Evolutionary conservation across 2,888 invertebrate species (phyloP), one percentile per base, ranked within the genome.

Genomic region (Agriopis marginaria): DNA sequence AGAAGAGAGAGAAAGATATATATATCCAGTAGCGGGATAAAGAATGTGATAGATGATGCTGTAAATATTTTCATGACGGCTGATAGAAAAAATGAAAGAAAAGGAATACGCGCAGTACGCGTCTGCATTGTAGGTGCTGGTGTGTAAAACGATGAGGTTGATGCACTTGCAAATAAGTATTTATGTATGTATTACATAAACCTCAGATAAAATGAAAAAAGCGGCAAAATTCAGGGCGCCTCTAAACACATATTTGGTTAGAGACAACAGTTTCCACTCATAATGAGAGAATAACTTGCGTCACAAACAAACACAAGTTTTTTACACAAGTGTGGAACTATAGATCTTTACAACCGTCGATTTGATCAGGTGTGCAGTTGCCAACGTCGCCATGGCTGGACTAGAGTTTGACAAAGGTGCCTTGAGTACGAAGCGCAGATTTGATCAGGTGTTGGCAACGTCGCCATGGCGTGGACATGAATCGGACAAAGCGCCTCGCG

Each of bases 371-470:
- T 78, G 76, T 62, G 61, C 66, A 12, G 75, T 72, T 73, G 69
- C 70, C 55, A 73, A 66, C 71, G 65, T 66, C 63, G 65, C 44
- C 60, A 12, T 54, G 50, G 63, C 59, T 65, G 68, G 58, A 58
- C 58, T 23, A 32, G 5, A 32, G 45, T 58, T 58, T 45, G 58
- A 58, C 58, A 58, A 58, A 58, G 45, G 45, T 58, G 58, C 32
- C 58, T 47, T 47, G 32, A 45, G 23, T 58, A 12, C 10, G 42
- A 6, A 44, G 44, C 42, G 51, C n/a, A 51, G 60, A 75, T 79
- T 80, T 79, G 79, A 75, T 79, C 79, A 80, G 79, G 73, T 76
- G 79, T 60, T 42, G 23, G 3, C 54, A 54, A 59, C 63, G 69
- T 74, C 74, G 66, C 77, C 73, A 77, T 71, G 75, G 32, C 17